Evolutionary conservation across 2,888 invertebrate species (phyloP).

Genomic region (Schizaphis graminum): DNA sequence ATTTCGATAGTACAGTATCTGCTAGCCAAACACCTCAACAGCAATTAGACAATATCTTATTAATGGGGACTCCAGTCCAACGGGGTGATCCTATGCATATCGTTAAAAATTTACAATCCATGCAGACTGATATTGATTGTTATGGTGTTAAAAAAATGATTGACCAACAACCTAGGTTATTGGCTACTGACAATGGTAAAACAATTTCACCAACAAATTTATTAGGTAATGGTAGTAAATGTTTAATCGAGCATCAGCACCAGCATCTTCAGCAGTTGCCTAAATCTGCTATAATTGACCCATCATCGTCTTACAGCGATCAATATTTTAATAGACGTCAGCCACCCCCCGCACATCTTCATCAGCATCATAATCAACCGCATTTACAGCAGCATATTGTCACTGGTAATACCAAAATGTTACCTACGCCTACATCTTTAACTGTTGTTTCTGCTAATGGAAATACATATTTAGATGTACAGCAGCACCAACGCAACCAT

Average conservation of each 20-base stretch:
- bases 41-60: conserved; percentile 76
- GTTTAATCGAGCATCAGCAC: conserved; percentile 28
- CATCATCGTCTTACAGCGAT: conserved; percentile 17
- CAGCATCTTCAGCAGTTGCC: conserved; percentile 30
- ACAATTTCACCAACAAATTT: neutral
- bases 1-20: conserved; percentile 77
- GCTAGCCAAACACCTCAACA: conserved; percentile 76
- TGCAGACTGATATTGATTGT: conserved; percentile 70
- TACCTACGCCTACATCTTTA: conserved; percentile 26
- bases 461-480: conserved; percentile 46
- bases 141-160: conserved; percentile 56
- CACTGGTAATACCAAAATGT: conserved; percentile 27
- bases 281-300: conserved; percentile 19
- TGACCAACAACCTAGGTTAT: conserved; percentile 35
- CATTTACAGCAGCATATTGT: conserved; percentile 39
- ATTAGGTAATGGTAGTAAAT: conserved; percentile 13
- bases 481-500: conserved; percentile 22
- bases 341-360: conserved; percentile 59
- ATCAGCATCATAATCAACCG: conserved; percentile 24
- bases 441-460: conserved; percentile 45
- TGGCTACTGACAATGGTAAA: conserved; percentile 13
- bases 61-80: conserved; percentile 49
- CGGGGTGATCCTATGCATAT: conserved; percentile 85
- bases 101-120: conserved; percentile 79
- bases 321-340: conserved; percentile 72